Evolutionary conservation across 2,888 invertebrate species (phyloP).

Genomic region (Beris chalybata): DNA sequence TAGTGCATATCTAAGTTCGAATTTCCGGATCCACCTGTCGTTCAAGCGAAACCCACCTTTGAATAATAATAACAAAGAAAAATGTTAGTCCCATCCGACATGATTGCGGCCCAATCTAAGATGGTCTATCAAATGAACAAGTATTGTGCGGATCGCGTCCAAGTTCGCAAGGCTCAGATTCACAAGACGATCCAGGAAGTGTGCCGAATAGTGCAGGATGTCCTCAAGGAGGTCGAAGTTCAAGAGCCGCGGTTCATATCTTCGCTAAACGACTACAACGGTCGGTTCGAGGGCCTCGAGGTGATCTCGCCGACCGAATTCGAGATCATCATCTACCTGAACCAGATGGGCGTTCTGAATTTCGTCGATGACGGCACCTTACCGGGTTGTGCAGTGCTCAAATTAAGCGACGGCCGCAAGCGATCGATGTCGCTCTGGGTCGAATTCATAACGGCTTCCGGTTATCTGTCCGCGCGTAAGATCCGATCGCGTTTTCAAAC

Average conservation of each 20-base stretch:
- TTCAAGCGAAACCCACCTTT: too few relatives aligned
- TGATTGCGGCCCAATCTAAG: slow-evolving; percentile 93
- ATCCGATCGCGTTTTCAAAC: slow-evolving; percentile 93
- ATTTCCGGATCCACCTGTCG: too few relatives aligned
- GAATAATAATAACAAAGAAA: slow-evolving; percentile 47
- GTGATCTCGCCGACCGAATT: slow-evolving; percentile 93
- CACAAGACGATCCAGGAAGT: slow-evolving; percentile 90
- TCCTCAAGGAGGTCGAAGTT: slow-evolving; percentile 92
- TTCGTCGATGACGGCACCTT: slow-evolving; percentile 95
- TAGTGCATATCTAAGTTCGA: too few relatives aligned
- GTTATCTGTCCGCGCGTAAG: slow-evolving; percentile 93
- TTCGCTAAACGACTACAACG: slow-evolving; percentile 85
- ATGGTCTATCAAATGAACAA: slow-evolving; percentile 95
- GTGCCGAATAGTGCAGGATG: slow-evolving; percentile 90
- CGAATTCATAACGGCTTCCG: slow-evolving; percentile 96
- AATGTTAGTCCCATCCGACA: slow-evolving; percentile 91
- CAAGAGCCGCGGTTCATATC: slow-evolving; percentile 95
- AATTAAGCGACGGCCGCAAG: slow-evolving; percentile 93
- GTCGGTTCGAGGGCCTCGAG: slow-evolving; percentile 88
- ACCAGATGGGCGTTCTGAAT: slow-evolving; percentile 98
- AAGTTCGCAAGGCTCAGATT: slow-evolving; percentile 81
- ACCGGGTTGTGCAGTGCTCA: slow-evolving; percentile 91
- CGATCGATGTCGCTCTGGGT: slow-evolving; percentile 98
- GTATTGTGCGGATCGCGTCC: slow-evolving; percentile 90
- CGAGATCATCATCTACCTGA: slow-evolving; percentile 92